Conservation (phyloP, 2,888 invertebrate genomes). For the Aphidoletes aphidimyza region DNA sequence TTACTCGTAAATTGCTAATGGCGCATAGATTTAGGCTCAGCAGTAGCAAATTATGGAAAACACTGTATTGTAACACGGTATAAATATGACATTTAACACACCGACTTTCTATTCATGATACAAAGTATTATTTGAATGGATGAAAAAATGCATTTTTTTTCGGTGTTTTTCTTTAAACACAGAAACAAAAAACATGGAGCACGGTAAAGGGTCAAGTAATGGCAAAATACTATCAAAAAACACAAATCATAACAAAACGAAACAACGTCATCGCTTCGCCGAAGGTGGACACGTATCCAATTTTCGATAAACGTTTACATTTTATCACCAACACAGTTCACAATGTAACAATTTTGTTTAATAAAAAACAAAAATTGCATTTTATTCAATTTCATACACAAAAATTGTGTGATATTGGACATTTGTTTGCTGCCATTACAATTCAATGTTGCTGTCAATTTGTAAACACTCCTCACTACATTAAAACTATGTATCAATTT, state of each 20-base stretch:
- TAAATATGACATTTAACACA: slow-evolving; percentile 10
- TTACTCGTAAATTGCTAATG: neutral
- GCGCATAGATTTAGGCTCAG: neutral
- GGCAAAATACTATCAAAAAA: neutral
- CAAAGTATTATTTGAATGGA: neutral
- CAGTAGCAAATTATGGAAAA: neutral
- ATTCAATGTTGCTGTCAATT: neutral
- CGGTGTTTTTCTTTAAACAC: neutral
- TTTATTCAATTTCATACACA: neutral
- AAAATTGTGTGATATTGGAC: too few species aligned
- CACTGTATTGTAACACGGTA: too few species aligned
- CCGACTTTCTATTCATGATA: neutral
- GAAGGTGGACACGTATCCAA: slow-evolving; percentile 4
- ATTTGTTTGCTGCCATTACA: neutral
- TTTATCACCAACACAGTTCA: neutral
- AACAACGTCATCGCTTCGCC: neutral
- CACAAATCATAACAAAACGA: neutral
- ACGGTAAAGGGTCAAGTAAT: neutral
- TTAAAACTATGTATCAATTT: neutral
- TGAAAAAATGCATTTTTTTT: neutral
- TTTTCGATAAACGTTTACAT: neutral
- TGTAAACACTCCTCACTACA: neutral
- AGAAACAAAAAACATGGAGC: neutral
- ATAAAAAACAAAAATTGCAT: neutral
- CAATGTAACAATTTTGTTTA: neutral